Conservation (phyloP, 2,888 invertebrate genomes). For the Operophtera brumata region DNA sequence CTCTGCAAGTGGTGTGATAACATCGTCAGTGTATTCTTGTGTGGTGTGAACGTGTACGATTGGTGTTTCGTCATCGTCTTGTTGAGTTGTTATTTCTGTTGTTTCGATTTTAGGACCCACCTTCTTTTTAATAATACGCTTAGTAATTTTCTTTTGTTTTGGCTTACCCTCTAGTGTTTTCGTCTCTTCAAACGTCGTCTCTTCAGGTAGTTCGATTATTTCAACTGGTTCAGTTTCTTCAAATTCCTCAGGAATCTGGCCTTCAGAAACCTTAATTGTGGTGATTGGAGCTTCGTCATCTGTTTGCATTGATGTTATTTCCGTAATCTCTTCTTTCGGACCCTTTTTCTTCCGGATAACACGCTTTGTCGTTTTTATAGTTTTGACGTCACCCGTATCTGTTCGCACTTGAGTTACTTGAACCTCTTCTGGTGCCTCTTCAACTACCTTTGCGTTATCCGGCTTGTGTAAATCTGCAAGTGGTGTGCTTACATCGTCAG, state of each 20-base stretch:
- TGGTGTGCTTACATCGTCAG: slow-evolving; percentile 32
- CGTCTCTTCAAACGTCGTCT: slow-evolving; percentile 32
- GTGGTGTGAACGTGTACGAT: slow-evolving; percentile 57
- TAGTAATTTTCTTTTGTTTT: slow-evolving; percentile 38
- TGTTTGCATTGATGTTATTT: too few relatives aligned
- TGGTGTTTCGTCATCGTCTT: slow-evolving; percentile 42
- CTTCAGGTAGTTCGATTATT: slow-evolving; percentile 41
- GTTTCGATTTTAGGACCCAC: slow-evolving; percentile 49
- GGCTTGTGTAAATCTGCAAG: slow-evolving; percentile 25
- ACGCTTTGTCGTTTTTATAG: too few relatives aligned
- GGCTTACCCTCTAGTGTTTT: slow-evolving; percentile 43
- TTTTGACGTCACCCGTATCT: too few relatives aligned
- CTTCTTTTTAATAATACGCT: slow-evolving; percentile 44
- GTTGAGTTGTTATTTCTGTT: slow-evolving; percentile 37
- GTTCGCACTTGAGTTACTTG: slow-evolving; percentile 3
- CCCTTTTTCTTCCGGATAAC: too few relatives aligned
- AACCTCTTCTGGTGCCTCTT: slow-evolving; percentile 50
- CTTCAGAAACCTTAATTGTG: too few relatives aligned
- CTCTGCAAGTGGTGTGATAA: slow-evolving; percentile 27
- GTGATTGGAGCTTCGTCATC: too few relatives aligned
- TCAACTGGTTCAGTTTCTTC: slow-evolving; percentile 19
- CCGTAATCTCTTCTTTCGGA: too few relatives aligned
- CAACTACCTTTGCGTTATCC: slow-evolving; percentile 26
- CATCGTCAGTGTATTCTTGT: slow-evolving; percentile 41
- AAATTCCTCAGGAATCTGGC: too few relatives aligned